A percentile compares a stretch with the other conserved stretches of the same genome.
phyloP scores from a whole-genome alignment of 2,888 invertebrate species.

The Eupithecia centaureata region DNA sequence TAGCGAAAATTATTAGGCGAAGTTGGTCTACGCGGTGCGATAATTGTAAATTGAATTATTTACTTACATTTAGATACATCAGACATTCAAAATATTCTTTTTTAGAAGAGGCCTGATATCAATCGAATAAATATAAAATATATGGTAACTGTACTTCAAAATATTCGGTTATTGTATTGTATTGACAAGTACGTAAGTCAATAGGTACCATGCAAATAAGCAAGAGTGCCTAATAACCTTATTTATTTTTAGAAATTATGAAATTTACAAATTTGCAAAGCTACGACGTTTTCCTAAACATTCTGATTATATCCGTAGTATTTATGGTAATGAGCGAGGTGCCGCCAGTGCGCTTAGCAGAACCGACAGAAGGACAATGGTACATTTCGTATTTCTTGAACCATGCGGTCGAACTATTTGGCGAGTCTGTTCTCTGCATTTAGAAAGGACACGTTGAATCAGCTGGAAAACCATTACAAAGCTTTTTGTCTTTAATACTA shows the following conservation, averaged over 20 bases:
- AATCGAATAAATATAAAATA: too few relatives aligned
- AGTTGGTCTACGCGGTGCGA: too few relatives aligned
- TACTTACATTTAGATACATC: too few relatives aligned
- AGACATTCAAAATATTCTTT: too few relatives aligned
- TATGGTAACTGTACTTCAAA: neutral
- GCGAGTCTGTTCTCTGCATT: neutral
- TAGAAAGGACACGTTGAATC: constrained; percentile 7
- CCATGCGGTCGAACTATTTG: constrained; percentile 2
- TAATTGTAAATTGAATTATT: too few relatives aligned
- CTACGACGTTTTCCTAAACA: neutral
- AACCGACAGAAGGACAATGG: neutral
- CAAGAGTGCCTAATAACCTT: too few relatives aligned
- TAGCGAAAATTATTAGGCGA: too few relatives aligned
- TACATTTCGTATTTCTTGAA: constrained; percentile 12
- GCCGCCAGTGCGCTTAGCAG: neutral
- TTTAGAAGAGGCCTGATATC: too few relatives aligned
- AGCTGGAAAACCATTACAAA: constrained; percentile 4
- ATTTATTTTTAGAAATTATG: too few relatives aligned
- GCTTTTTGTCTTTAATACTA: neutral
- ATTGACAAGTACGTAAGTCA: too few relatives aligned
- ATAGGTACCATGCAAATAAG: neutral
- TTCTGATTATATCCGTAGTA: neutral
- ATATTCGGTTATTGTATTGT: too few relatives aligned
- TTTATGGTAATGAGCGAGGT: constrained; percentile 8
- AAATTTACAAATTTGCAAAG: too few relatives aligned